phyloP scores from a whole-genome alignment of 2,113 vertebrate genomes.

The Macrotus californicus region DNA sequence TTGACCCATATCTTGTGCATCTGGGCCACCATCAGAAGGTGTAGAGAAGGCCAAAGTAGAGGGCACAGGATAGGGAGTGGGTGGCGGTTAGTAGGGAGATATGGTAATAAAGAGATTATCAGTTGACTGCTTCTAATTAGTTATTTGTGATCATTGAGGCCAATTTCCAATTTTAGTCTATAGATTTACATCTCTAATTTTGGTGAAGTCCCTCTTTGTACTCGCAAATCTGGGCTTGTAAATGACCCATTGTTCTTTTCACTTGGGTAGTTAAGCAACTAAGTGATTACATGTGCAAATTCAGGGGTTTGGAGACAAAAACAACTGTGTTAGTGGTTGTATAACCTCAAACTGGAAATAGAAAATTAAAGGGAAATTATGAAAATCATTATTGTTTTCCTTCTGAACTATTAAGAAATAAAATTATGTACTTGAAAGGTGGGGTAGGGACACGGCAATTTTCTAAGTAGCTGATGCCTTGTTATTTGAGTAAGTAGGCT shows the following conservation, averaged over 20 bases:
- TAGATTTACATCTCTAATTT: constrained; percentile 22
- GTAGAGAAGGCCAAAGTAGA: background rate
- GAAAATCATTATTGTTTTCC: constrained; percentile 35
- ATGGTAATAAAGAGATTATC: background rate
- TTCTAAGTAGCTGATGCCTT: constrained; percentile 3
- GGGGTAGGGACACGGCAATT: background rate
- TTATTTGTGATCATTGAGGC: background rate
- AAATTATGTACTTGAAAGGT: background rate
- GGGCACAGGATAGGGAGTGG: background rate
- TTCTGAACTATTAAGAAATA: constrained; percentile 39
- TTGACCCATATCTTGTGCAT: background rate
- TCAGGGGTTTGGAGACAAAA: constrained; percentile 33
- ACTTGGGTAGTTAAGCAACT: background rate
- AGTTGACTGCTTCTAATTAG: background rate
- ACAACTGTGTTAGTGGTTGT: background rate
- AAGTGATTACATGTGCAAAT: background rate
- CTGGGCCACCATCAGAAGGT: background rate
- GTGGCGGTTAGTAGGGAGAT: background rate
- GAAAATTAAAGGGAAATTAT: constrained; percentile 28
- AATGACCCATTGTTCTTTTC: background rate
- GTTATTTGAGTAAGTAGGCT: constrained; percentile 28
- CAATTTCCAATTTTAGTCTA: constrained; percentile 37
- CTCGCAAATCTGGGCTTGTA: background rate
- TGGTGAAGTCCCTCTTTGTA: background rate
- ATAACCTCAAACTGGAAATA: background rate